A percentile compares a stretch with the other conserved stretches of the same genome.
Conservation (phyloP, 2,888 invertebrate species). For the Ochropleura plecta region DNA sequence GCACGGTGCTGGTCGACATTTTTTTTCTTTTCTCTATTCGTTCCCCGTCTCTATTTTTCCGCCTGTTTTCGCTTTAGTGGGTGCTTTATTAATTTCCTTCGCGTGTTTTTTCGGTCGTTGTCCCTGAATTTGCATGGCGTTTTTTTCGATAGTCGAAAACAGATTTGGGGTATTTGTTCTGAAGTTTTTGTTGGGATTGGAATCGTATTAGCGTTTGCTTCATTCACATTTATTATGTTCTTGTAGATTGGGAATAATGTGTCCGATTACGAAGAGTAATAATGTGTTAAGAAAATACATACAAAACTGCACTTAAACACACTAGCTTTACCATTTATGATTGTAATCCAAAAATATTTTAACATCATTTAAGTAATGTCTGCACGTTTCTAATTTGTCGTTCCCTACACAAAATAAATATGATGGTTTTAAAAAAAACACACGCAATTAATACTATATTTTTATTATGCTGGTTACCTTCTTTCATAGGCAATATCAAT, state of each 20-base stretch:
- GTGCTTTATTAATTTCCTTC: constrained; percentile 88
- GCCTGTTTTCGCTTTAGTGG: constrained; percentile 88
- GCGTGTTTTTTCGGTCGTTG: constrained; percentile 73
- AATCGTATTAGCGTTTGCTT: constrained; percentile 18
- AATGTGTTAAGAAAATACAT: neutral
- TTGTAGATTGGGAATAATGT: neutral
- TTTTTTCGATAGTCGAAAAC: constrained; percentile 79
- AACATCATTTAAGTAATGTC: neutral
- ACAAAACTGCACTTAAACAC: neutral
- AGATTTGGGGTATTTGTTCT: constrained; percentile 73
- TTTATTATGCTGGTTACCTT: too few species aligned
- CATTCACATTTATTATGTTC: neutral
- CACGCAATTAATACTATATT: too few species aligned
- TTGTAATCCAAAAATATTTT: too few species aligned
- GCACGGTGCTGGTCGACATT: constrained; percentile 85
- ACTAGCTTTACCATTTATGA: neutral
- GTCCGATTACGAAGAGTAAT: neutral
- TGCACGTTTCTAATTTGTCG: neutral
- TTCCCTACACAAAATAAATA: neutral
- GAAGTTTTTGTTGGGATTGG: constrained; percentile 38
- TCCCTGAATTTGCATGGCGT: constrained; percentile 66
- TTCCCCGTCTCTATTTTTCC: constrained; percentile 86
- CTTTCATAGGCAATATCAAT: too few species aligned
- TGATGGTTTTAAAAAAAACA: too few species aligned
- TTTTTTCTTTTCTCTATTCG: constrained; percentile 71